Evolutionary conservation across 2,888 invertebrate species (phyloP), one percentile per base, ranked within the genome.

Genomic region (Dorcus parallelipipedus): DNA sequence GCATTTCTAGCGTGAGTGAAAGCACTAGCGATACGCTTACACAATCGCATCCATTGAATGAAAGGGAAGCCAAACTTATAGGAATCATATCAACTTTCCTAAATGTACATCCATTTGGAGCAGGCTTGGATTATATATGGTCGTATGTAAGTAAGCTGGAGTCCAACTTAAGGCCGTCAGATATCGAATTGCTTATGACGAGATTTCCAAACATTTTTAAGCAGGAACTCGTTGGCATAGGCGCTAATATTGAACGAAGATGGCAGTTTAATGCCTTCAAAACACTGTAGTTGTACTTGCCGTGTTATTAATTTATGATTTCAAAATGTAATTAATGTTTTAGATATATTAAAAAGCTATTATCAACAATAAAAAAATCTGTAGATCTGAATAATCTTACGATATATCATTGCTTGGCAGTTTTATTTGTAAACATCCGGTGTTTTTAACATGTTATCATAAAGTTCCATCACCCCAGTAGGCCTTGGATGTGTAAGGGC

Each of bases 31-130:
- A 76, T 67, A 49, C 71, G 33, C 33, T 26, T 38, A 10, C 51
- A 23, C 52, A 49, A 38, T 23, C 52, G n/a, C 60, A 62, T 17
- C 54, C 61, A 23, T 73, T 82, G 56, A 78, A 78, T 23, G 84
- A 84, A 66, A 80, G 79, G 57, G 88, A 89, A 74, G 93, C 91
- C 0, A 88, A 87, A 74, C 81, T 93, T n/a, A 88, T 93, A 66
- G 91, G 92, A 59, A 82, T 97, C 57, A 89, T 94, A 70, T 90
- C 95, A 3, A 91, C 94, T 6, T 97, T 95, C 79, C 83, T 97
- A 53, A 87, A 93, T 79, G 91, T 97, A 41, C 96, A 97, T 79
- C 97, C 96, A 0, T 90, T 91, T 72, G 97, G 97, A 49, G 95
- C 95, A 1, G 91, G 91, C 59, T 83, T 93, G 2, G 94, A 93